Base-by-base conservation (phyloP, 2,888 invertebrate species). In the Cheiracanthium punctorium region DNA sequence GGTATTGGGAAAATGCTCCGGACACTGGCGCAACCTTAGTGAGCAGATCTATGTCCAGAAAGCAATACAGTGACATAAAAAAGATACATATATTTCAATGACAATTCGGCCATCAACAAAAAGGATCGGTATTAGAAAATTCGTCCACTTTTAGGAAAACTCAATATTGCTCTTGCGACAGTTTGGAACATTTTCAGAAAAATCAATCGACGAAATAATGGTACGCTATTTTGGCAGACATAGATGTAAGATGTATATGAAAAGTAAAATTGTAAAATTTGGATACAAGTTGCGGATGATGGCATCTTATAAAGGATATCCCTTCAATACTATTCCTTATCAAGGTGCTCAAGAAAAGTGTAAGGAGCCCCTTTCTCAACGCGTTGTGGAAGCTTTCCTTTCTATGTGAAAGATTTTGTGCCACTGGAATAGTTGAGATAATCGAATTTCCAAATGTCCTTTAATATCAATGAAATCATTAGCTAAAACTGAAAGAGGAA, bases 211-310 rank as follows among this genome's bases (percentile, higher is more conserved):
- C 30, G 48, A 43, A 72, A 72, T 28, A 72, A 72, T 72, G 48
- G 52, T 72, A 14, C 1, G 43, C 4, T 72, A 72, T 24, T 72
- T 43, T 72, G 72, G 72, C 2, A 43, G 72, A 24, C 72, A 72
- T 28, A 37, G 72, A 8, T 72, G 48, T 30, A 72, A 72, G 48
- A 43, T 48, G 28, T 43, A 10, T 0, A 43, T 43, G 8, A 72
- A 43, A 32, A 48, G 28, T 41, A 72, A 72, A 72, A 43, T 28
- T 28, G 43, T 28, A 24, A 71, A 71, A 37, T 70, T 70, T 14
- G 70, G 70, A 70, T 33, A 72, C 28, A 72, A 72, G 20, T 43
- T 72, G 28, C 41, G 43, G 41, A 72, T 41, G 72, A 24, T 41
- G 43, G 24, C 28, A 72, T 72, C 43, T 24, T 41, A 72, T 5